A percentile compares a stretch with the other conserved stretches of the same genome.
phyloP scores from a whole-genome alignment of 30 jellyfish, hydroid and myxozoan genomes.

The Aurelia sp. region DNA sequence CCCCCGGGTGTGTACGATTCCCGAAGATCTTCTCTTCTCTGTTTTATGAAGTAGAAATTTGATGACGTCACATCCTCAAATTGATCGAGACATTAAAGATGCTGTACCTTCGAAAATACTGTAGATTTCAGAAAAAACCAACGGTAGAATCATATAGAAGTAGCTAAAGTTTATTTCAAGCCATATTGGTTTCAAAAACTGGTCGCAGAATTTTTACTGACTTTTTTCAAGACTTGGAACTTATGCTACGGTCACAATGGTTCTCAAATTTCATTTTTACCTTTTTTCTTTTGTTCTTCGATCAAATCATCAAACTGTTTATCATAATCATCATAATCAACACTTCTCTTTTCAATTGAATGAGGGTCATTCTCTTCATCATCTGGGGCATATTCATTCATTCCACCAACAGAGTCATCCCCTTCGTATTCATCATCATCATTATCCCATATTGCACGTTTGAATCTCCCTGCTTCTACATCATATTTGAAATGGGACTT shows the following conservation, averaged over 20 bases:
- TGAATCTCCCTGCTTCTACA: background rate
- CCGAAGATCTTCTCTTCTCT: too few species aligned
- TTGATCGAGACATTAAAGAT: too few species aligned
- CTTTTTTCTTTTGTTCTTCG: constrained; percentile 25
- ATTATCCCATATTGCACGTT: constrained; percentile 16
- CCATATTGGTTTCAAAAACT: too few species aligned
- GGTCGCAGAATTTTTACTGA: too few species aligned
- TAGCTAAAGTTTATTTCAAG: too few species aligned
- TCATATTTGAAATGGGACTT: background rate
- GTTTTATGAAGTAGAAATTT: too few species aligned
- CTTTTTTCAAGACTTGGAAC: too few species aligned
- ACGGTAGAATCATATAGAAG: too few species aligned
- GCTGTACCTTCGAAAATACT: too few species aligned
- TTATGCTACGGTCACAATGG: background rate
- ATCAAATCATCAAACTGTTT: constrained; percentile 7
- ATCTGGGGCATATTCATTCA: constrained; percentile 47
- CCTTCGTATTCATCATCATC: constrained; percentile 43
- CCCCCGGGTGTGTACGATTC: too few species aligned
- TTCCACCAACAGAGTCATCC: constrained; percentile 20
- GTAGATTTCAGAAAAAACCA: too few species aligned
- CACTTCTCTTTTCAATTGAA: constrained; percentile 14
- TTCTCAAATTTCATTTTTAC: background rate
- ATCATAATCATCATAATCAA: constrained; percentile 6
- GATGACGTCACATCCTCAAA: too few species aligned
- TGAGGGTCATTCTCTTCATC: background rate